These are phyloP conservation scores for Crotalus horridus DNA, from an alignment of 2,113 vertebrate genomes.

Conservation along the genomic window DNA sequence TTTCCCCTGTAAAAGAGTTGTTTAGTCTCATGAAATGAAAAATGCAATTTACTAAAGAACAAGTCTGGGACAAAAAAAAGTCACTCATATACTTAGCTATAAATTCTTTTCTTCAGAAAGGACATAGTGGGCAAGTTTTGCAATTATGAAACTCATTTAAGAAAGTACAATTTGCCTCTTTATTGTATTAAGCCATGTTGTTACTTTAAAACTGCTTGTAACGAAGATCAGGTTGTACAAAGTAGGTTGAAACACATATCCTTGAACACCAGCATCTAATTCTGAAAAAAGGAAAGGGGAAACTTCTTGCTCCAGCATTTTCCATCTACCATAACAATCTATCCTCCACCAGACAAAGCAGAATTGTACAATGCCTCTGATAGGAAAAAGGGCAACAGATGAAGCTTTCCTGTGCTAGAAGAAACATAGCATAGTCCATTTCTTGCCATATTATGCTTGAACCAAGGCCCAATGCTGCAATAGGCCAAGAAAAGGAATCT, in stretches of 20 bases:
- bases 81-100: background rate
- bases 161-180: background rate
- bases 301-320: constrained; percentile 61
- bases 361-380: background rate
- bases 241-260: background rate
- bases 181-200: background rate
- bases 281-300: constrained; percentile 54
- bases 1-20: background rate
- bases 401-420: background rate
- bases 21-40: background rate
- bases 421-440: background rate
- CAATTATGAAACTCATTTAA: background rate
- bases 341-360: constrained; percentile 55
- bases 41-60: background rate
- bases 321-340: constrained; percentile 65
- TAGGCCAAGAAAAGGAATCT: background rate
- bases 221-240: constrained; percentile 47
- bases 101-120: constrained; percentile 11
- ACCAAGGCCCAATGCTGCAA: background rate
- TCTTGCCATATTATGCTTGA: background rate
- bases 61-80: background rate
- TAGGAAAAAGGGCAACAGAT: background rate
- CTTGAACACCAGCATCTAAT: constrained; percentile 45
- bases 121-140: background rate
- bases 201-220: constrained; percentile 32